A percentile compares a stretch with the other conserved stretches of the same genome.
phyloP scores from a whole-genome alignment of 30 jellyfish, hydroid and myxozoan species.

The Mastigias papua region DNA sequence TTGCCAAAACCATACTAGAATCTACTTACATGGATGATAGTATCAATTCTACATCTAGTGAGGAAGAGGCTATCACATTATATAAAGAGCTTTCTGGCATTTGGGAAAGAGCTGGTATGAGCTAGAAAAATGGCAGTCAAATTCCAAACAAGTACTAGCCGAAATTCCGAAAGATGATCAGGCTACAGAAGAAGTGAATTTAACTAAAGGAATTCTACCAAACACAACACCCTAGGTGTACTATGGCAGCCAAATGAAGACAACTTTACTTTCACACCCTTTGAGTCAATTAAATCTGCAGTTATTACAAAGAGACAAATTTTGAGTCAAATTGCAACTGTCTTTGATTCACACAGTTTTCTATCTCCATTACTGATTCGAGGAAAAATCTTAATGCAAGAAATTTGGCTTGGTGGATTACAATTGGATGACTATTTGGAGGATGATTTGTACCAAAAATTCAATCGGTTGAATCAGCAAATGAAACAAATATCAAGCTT shows the following conservation, averaged over 20 bases:
- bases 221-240: slow-evolving; percentile 25
- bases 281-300: not conserved
- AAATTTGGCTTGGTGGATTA: slow-evolving; percentile 39
- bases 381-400: not conserved
- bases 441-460: slow-evolving; percentile 27
- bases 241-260: slow-evolving; percentile 44
- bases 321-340: slow-evolving; percentile 38
- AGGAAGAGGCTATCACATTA: slow-evolving; percentile 14
- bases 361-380: slow-evolving; percentile 29
- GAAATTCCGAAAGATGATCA: slow-evolving; percentile 64
- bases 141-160: slow-evolving; percentile 44
- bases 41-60: slow-evolving; percentile 65
- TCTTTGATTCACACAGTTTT: slow-evolving; percentile 67
- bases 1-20: slow-evolving; percentile 66
- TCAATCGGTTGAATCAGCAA: slow-evolving; percentile 20
- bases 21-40: slow-evolving; percentile 82
- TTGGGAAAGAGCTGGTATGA: slow-evolving; percentile 77
- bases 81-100: slow-evolving; percentile 34
- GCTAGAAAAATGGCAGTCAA: slow-evolving; percentile 78
- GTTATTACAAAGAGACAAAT: slow-evolving; percentile 56
- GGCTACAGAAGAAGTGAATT: slow-evolving; percentile 50
- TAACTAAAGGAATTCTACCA: not conserved
- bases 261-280: slow-evolving; percentile 16
- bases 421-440: slow-evolving; percentile 54
- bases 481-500: slow-evolving; percentile 2